phyloP scores from a whole-genome alignment of 2,113 vertebrate species.

The Osmerus mordax region DNA sequence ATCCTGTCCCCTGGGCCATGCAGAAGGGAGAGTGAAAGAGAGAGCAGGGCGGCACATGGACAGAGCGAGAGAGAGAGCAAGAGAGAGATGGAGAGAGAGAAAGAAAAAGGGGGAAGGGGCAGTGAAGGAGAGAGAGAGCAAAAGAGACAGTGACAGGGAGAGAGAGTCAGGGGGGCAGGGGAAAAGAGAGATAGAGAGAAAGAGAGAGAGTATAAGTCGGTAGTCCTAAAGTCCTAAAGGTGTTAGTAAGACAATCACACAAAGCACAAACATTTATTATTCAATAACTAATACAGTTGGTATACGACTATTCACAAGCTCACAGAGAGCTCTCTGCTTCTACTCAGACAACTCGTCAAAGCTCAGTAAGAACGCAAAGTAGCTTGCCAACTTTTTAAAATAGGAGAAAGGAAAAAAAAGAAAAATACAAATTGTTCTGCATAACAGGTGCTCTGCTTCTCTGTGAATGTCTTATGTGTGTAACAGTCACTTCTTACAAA shows the following conservation, averaged over 20 bases:
- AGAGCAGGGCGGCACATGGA: neutral
- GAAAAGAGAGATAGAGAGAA: slow-evolving; percentile 2
- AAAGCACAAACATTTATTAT: slow-evolving; percentile 49
- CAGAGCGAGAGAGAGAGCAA: neutral
- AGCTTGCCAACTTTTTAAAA: slow-evolving; percentile 35
- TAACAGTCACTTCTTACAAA: too few relatives aligned
- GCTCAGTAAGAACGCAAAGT: neutral
- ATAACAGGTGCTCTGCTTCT: too few relatives aligned
- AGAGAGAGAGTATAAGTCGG: slow-evolving; percentile 18
- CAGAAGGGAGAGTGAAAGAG: slow-evolving; percentile 37
- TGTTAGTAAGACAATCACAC: slow-evolving; percentile 46
- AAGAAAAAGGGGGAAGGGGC: too few relatives aligned
- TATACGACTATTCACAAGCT: slow-evolving; percentile 43
- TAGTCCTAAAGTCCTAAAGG: slow-evolving; percentile 48
- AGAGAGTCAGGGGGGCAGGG: neutral
- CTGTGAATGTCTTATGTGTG: too few relatives aligned
- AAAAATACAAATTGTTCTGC: too few relatives aligned
- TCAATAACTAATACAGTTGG: slow-evolving; percentile 52
- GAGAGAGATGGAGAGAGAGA: neutral
- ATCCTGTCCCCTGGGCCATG: slow-evolving; percentile 43
- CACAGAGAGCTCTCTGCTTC: slow-evolving; percentile 15
- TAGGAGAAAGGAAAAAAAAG: slow-evolving; percentile 36
- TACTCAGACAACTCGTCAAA: slow-evolving; percentile 39
- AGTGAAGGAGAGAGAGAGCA: neutral
- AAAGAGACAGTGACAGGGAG: neutral